Conservation (phyloP, 2,113 vertebrate species). For the Chauna torquata region DNA sequence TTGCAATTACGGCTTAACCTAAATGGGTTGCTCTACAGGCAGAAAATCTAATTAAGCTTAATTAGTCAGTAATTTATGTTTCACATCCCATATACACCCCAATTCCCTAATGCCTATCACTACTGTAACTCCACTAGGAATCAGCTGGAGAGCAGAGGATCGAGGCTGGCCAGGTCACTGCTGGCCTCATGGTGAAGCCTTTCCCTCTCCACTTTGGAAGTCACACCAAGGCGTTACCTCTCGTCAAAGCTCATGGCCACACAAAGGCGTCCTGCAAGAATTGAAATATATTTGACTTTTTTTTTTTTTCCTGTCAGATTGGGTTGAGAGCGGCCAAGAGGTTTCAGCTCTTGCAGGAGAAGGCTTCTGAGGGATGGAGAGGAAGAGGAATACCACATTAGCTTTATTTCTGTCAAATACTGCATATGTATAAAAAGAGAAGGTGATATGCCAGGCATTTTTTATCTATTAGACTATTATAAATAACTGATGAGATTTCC, state of each 20-base stretch:
- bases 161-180: background rate
- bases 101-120: background rate
- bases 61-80: background rate
- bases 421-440: background rate
- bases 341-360: background rate
- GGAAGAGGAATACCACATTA: background rate
- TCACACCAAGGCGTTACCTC: background rate
- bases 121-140: background rate
- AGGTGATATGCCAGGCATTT: background rate
- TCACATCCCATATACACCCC: background rate
- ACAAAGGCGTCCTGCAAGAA: background rate
- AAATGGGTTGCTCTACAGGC: background rate
- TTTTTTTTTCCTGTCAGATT: background rate
- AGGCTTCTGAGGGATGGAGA: background rate
- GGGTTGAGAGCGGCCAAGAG: background rate
- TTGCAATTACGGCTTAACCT: background rate
- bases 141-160: background rate
- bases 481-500: background rate
- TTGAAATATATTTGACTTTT: background rate
- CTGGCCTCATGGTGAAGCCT: accelerated
- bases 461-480: background rate
- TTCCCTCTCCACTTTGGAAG: background rate
- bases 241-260: background rate
- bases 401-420: background rate
- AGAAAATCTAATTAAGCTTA: background rate